Base-by-base conservation (phyloP, 2,113 vertebrate species). In the Blennius ocellaris region DNA sequence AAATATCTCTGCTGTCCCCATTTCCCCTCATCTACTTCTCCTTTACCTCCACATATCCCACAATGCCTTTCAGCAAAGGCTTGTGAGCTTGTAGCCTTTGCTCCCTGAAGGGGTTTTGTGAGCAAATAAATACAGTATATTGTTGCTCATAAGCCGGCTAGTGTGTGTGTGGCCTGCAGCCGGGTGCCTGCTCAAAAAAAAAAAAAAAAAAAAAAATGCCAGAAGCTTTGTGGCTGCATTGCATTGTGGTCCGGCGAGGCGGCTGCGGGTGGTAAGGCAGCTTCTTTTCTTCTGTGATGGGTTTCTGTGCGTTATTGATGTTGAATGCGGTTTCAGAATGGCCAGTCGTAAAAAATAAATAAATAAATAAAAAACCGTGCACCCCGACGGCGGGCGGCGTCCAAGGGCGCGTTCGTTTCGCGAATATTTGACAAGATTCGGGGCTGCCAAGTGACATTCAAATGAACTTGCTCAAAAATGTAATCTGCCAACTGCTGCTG, bases 401-500 rank as follows among this genome's bases (percentile, higher is more conserved):
- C 21, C 21, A 30, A 30, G 21, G 21, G 21, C 21, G 21, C 4
- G 21, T 30, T 30, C 21, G n/a, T n/a, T n/a, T n/a, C n/a, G n/a
- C n/a, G 21, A 30, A 30, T 30, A 30, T 30, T 30, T 30, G 5
- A 54, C 40, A 12, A 72, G 6, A 48, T 37, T 72, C 9, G 44
- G 44, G 15, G 0, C 16, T 53, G 58, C 37, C 63, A 58, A 76
- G 57, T 67, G 52, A 60, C 64, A 64, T 79, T 68, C 40, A 79
- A 63, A 81, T 76, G 49, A 68, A 65, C 66, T 66, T 58, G 55
- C 17, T 76, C 21, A 15, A 80, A 30, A 75, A 82, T 65, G 16
- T 7, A 54, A 74, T 69, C 61, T 68, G 55, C 48, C 78, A 63
- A 66, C 49, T 55, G 62, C 57, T 57, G 62, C 73, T 58, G 71